Evolutionary conservation across 2,113 vertebrate genomes (phyloP), one percentile per base, ranked within the genome.

Genomic region (Erinaceus europaeus): DNA sequence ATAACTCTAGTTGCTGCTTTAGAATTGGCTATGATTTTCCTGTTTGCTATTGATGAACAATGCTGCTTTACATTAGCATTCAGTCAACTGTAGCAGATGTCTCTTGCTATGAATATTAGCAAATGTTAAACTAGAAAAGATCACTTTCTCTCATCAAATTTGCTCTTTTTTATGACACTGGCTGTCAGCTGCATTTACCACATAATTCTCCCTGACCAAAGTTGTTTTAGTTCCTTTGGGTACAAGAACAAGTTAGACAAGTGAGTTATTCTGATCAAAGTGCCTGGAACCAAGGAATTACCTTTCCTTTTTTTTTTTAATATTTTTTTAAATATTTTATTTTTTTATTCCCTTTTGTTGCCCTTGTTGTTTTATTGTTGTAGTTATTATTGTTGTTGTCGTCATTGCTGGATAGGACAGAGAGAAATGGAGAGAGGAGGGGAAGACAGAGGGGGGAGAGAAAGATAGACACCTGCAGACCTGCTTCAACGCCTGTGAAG

Each of bases 261-360:
- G n/a, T 91, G 91, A 93, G 93, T 90, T 92, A 91, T 90, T 96
- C 94, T 90, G 90, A 94, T 73, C 52, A 67, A 91, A 34, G 65
- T 90, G 52, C 93, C 78, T 92, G 75, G 74, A 93, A 32, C 76
- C 79, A 73, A 91, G 93, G 89, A 91, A n/a, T 53, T 23, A 25
- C 32, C 52, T 23, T 4, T 23, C 9, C 14, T 8, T 34, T 32
- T 53, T 36, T 5, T 18, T 46, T 32, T 48, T n/a, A n/a, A n/a
- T n/a, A n/a, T n/a, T n/a, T n/a, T n/a, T n/a, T n/a, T n/a, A n/a
- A n/a, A n/a, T n/a, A n/a, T n/a, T n/a, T n/a, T n/a, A n/a, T n/a
- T n/a, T n/a, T n/a, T n/a, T n/a, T n/a, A n/a, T n/a, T n/a, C n/a
- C n/a, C n/a, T n/a, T n/a, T n/a, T n/a, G n/a, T n/a, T n/a, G n/a